These are phyloP conservation scores for Erynnis tages DNA, from an alignment of 2,888 invertebrate genomes.

Conservation along the genomic window DNA sequence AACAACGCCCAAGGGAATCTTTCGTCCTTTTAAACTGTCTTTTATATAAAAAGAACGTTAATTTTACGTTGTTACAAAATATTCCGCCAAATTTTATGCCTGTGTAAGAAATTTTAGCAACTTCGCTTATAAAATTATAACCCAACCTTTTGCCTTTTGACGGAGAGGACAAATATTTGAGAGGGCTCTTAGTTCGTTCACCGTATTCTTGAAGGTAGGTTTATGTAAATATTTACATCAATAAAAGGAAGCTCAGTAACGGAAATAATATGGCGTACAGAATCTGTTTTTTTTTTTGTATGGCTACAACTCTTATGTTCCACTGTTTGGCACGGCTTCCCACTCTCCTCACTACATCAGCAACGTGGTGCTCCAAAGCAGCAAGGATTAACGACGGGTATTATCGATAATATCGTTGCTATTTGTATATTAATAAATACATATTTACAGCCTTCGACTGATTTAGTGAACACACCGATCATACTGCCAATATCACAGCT, in stretches of 20 bases:
- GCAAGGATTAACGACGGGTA: too few relatives aligned
- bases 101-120: constrained; percentile 20
- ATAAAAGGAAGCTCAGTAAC: constrained; percentile 31
- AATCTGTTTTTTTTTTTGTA: too few relatives aligned
- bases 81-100: constrained; percentile 20
- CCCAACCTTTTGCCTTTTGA: constrained; percentile 10
- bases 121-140: constrained; percentile 20
- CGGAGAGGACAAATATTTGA: constrained; percentile 15
- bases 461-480: too few relatives aligned
- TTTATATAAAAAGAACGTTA: constrained; percentile 35
- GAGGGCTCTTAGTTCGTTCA: neutral
- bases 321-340: too few relatives aligned
- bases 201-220: neutral
- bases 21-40: constrained; percentile 37
- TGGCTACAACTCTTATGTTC: too few relatives aligned
- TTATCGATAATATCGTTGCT: too few relatives aligned
- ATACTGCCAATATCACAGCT: constrained; percentile 5
- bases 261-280: too few relatives aligned
- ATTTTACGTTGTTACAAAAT: constrained; percentile 29
- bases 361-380: too few relatives aligned
- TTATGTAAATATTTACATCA: neutral
- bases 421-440: neutral
- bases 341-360: too few relatives aligned
- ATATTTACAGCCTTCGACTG: neutral
- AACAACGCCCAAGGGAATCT: constrained; percentile 34